Base-by-base conservation (phyloP, 2,888 invertebrate genomes). In the Ferdinandea cuprea region DNA sequence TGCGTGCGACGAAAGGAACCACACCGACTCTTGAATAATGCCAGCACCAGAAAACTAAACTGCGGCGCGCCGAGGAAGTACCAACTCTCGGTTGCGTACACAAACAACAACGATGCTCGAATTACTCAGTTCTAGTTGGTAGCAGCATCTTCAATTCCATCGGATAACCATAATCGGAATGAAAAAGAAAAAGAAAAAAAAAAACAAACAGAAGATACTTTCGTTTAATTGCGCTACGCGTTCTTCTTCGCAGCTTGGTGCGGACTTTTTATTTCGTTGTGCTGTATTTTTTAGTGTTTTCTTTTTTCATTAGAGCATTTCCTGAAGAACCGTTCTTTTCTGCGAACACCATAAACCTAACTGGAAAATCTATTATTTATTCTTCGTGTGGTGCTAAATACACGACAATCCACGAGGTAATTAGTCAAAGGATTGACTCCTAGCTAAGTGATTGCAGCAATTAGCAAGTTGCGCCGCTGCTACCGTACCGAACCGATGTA, bases 261-360 rank as follows among this genome's bases (percentile, higher is more conserved):
- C 28, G 21, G 71, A 58, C 61, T 35, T 65, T 48, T 58, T 28
- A 35, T 44, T 61, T 19, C 52, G 35, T 56, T 65, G n/a, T n/a
- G 56, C 30, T 42, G 40, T 66, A 52, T n/a, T 25, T 15, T 37
- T 46, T 19, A 30, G 15, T 76, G 15, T 76, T 58, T 73, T 42
- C 50, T 35, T 56, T 59, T 61, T 74, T 48, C 81, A 81, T 81
- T 77, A 66, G 71, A 81, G 42, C 66, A 56, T 42, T 78, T 78
- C 78, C 83, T 68, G 48, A 37, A 83, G 83, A 78, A 78, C 78
- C 66, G 83, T 83, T 83, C 30, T 72, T 83, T 83, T 83, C 72
- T 44, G 46, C 78, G 65, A 80, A 74, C 59, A 21, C 44, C 9
- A 71, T 71, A 61, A 81, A 77, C 59, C 71, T 72, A 77, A 77